These are phyloP conservation scores for Eurois occulta DNA, from an alignment of 2,888 invertebrate genomes.

Conservation along the genomic window DNA sequence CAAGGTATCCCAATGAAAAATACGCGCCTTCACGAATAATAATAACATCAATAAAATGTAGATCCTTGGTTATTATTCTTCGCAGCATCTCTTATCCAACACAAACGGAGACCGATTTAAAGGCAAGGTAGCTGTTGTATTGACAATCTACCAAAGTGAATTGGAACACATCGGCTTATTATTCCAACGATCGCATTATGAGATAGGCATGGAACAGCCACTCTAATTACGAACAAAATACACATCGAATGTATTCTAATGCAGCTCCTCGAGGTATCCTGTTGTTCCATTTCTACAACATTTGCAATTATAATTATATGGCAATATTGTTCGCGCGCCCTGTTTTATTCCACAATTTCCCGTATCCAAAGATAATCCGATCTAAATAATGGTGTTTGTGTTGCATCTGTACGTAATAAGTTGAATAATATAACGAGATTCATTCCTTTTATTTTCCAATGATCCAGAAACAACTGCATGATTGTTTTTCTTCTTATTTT, in stretches of 20 bases:
- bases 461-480: not conserved
- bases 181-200: slow-evolving; percentile 43
- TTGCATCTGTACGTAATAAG: slow-evolving; percentile 18
- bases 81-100: not conserved
- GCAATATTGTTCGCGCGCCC: slow-evolving; percentile 18
- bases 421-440: slow-evolving; percentile 1
- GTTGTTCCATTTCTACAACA: slow-evolving; percentile 64
- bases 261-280: slow-evolving; percentile 52
- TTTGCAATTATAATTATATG: slow-evolving; percentile 65
- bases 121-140: slow-evolving; percentile 19
- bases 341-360: slow-evolving; percentile 21
- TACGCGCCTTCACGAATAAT: not conserved
- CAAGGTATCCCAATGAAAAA: not conserved
- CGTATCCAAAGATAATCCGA: slow-evolving; percentile 31
- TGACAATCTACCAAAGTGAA: slow-evolving; percentile 44
- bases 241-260: slow-evolving; percentile 63
- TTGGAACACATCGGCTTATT: slow-evolving; percentile 33
- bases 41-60: slow-evolving; percentile 8
- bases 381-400: slow-evolving; percentile 46
- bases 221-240: slow-evolving; percentile 66
- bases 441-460: not conserved
- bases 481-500: not conserved
- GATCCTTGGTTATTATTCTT: not conserved
- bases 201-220: slow-evolving; percentile 39
- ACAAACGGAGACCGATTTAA: slow-evolving; percentile 2